Conservation (phyloP, 2,797 vertebrate genomes). For the Lutjanus campechanus region DNA sequence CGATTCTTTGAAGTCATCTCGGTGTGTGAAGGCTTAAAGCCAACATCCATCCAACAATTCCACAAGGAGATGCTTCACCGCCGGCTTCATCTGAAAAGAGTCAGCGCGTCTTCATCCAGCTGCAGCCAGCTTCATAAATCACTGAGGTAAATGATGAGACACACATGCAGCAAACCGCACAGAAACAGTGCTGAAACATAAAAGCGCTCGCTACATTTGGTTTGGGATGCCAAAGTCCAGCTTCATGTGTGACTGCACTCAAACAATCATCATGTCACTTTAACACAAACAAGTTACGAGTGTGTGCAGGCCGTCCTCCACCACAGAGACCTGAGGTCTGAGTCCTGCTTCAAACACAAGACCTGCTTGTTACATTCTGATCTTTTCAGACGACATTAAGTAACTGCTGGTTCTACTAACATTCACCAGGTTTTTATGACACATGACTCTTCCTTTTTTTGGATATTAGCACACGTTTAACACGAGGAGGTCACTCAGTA, state of each 20-base stretch:
- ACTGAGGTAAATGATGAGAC: conserved; percentile 18
- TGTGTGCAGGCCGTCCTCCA: neutral
- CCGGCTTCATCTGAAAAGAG: conserved; percentile 21
- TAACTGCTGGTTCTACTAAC: neutral
- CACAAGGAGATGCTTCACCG: neutral
- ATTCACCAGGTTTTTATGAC: neutral
- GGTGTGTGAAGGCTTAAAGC: neutral
- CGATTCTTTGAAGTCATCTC: conserved; percentile 12
- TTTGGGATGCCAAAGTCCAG: neutral
- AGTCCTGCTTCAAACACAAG: neutral
- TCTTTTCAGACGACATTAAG: neutral
- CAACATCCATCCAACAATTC: neutral
- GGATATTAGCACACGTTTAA: too few relatives aligned
- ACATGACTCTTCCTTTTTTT: too few relatives aligned
- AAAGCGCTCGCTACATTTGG: neutral
- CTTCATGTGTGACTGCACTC: neutral
- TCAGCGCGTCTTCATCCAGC: conserved; percentile 13
- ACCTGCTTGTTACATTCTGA: neutral
- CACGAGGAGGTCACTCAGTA: too few relatives aligned
- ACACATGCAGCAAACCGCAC: conserved; percentile 1
- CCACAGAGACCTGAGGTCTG: neutral
- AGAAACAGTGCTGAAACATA: neutral
- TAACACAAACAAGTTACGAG: neutral
- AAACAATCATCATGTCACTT: neutral
- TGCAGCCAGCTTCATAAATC: conserved; percentile 20